A percentile compares a stretch with the other conserved stretches of the same genome.
Conservation (phyloP, 2,888 invertebrate species). For the Podabrus alpinus region DNA sequence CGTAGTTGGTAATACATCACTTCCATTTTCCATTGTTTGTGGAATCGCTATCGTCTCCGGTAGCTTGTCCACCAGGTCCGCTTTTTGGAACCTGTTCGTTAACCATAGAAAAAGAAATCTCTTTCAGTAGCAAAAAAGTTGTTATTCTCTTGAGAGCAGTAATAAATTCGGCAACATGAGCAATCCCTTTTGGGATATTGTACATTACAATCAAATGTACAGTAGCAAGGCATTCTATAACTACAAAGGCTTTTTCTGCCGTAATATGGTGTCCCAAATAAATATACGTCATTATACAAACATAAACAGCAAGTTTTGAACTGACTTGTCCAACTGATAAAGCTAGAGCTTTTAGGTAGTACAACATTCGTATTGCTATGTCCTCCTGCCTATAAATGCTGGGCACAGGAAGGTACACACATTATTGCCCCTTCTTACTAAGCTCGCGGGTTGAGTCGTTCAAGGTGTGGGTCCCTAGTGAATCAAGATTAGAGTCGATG, state of each 20-base stretch:
- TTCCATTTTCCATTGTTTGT: no score
- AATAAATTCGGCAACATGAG: conserved; percentile 76
- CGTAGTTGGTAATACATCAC: no score
- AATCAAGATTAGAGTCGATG: no score
- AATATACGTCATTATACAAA: conserved; percentile 62
- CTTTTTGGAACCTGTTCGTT: background rate
- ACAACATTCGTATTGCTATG: conserved; percentile 42
- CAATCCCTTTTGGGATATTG: conserved; percentile 84
- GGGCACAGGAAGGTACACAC: no score
- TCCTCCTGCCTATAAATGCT: no score
- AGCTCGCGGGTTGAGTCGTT: no score
- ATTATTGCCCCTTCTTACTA: no score
- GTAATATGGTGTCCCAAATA: conserved; percentile 72
- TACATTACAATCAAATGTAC: conserved; percentile 84
- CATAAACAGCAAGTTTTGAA: conserved; percentile 47
- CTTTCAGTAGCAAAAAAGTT: conserved; percentile 54
- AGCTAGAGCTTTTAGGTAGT: conserved; percentile 44
- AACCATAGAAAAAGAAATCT: background rate
- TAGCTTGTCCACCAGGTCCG: background rate
- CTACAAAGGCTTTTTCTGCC: conserved; percentile 83
- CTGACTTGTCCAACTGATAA: conserved; percentile 44
- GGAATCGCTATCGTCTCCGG: no score
- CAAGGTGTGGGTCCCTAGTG: no score
- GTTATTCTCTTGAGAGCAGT: conserved; percentile 75
- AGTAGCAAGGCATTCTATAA: conserved; percentile 87